Evolutionary conservation across 2,113 vertebrate species (phyloP).

Genomic region (Ammodramus savannarum): DNA sequence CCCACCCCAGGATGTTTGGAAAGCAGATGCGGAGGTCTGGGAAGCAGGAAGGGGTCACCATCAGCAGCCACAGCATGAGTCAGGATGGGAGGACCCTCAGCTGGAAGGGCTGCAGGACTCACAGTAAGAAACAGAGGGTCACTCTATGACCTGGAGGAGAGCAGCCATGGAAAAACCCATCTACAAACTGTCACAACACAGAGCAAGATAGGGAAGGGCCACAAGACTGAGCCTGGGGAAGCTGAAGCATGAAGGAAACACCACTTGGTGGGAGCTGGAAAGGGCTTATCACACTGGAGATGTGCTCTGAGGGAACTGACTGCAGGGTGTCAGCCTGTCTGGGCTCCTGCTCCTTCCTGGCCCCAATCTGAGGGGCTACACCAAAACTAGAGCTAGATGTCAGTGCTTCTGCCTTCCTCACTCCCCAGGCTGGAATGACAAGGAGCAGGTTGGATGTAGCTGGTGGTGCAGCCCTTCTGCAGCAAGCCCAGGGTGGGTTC

Average conservation of each 20-base stretch:
- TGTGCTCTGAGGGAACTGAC: neutral
- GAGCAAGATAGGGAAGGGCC: neutral
- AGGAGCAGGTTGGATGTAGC: neutral
- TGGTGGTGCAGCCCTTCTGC: neutral
- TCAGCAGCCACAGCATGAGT: neutral
- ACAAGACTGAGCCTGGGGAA: accelerated
- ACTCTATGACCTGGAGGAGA: neutral
- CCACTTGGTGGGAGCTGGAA: neutral
- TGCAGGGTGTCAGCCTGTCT: neutral
- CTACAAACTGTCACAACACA: neutral
- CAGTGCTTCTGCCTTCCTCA: neutral
- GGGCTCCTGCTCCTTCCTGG: neutral
- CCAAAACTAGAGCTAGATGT: neutral
- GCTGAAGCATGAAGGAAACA: neutral
- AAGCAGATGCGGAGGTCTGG: neutral
- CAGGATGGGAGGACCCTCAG: neutral
- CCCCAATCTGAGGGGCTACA: neutral
- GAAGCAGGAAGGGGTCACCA: neutral
- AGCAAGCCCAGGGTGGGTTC: neutral
- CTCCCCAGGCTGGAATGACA: neutral
- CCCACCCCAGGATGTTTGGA: neutral
- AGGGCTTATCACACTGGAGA: neutral
- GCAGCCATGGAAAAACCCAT: neutral
- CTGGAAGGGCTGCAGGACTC: neutral
- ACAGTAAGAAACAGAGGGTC: neutral